Evolutionary conservation across 2,113 vertebrate species (phyloP).

Genomic region (Pelobates fuscus): DNA sequence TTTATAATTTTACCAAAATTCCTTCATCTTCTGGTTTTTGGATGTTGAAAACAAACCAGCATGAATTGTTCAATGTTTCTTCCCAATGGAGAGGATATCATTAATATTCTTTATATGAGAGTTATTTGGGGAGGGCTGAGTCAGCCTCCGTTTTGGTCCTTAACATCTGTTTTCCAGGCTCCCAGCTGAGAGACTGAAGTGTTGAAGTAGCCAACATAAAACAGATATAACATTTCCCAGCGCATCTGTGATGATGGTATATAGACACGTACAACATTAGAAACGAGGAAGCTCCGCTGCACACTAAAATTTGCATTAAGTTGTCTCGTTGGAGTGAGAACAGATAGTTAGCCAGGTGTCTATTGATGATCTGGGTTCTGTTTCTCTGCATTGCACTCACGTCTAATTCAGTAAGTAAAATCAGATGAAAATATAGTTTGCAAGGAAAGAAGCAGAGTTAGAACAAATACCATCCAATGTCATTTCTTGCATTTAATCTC

Average conservation of each 20-base stretch:
- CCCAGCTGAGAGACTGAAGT: constrained; percentile 28
- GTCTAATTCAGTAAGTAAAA: constrained; percentile 5
- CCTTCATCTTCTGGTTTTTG: too few relatives aligned
- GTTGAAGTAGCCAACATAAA: constrained; percentile 15
- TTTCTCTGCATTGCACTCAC: background rate
- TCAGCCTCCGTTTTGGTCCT: constrained; percentile 2
- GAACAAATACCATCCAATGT: background rate
- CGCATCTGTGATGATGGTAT: constrained; percentile 12
- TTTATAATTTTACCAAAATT: too few relatives aligned
- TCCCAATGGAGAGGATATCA: background rate
- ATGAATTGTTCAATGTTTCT: background rate
- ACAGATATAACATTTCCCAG: constrained; percentile 22
- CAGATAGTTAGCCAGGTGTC: constrained; percentile 37
- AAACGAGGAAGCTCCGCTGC: constrained; percentile 20
- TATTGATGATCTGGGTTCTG: constrained; percentile 1
- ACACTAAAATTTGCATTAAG: constrained; percentile 37
- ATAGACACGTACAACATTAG: constrained; percentile 31
- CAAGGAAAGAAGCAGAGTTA: background rate
- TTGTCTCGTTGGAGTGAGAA: constrained; percentile 35
- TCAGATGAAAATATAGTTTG: constrained; percentile 18
- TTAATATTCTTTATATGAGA: background rate
- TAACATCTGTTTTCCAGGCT: constrained; percentile 46
- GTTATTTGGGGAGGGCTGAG: background rate
- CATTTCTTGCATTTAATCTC: constrained; percentile 10
- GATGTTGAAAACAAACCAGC: background rate